Base-by-base conservation (phyloP, 2,113 vertebrate genomes). In the Pithys albifrons region DNA sequence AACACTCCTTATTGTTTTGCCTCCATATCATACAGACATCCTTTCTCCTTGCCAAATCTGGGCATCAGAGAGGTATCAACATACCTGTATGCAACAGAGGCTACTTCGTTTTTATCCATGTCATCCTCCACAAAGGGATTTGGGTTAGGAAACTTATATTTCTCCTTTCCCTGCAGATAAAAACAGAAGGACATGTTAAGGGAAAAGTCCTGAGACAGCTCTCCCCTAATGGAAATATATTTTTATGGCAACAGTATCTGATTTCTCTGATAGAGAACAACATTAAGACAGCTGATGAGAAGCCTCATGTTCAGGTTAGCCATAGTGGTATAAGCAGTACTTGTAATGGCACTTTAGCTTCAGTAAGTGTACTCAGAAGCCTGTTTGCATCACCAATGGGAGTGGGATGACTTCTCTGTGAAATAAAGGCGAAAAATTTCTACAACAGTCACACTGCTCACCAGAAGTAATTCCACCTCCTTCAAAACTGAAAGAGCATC, bases 91-190 rank as follows among this genome's bases (percentile, higher is more conserved):
- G 99, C 99, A 24, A 99, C 99, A 66, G 99, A 99, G 4, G 99
- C 99, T 41, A 99, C 99, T 92, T 99, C 99, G 1, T 98, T 99
- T 98, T 99, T 99, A 93, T 99, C 99, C 98, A 98, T 98, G 92
- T 99, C 99, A 31, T 99, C 99, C 94, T 99, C 99, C 95, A 99
- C 99, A 94, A 99, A 99, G 0, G 99, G 99, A 95, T 99, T 99
- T 66, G 98, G 43, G 92, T 98, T 99, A 19, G 99, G 99, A 94
- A 99, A 99, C 97, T 99, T 99, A 98, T 99, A 97, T 31, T 99
- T 98, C 69, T 99, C 99, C 74, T 98, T 98, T 37, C 99, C 99
- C 99, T 99, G 83, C 28, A 81, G 8, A 62, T 89, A 15, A 54
- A 59, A 84, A 49, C 24, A 77, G 37, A 49, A 85, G 35, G 46